Evolutionary conservation across 1,140 invertebrate genomes (phyloP), one percentile per base, ranked within the genome.

Genomic region (Drosophila arizonae): DNA sequence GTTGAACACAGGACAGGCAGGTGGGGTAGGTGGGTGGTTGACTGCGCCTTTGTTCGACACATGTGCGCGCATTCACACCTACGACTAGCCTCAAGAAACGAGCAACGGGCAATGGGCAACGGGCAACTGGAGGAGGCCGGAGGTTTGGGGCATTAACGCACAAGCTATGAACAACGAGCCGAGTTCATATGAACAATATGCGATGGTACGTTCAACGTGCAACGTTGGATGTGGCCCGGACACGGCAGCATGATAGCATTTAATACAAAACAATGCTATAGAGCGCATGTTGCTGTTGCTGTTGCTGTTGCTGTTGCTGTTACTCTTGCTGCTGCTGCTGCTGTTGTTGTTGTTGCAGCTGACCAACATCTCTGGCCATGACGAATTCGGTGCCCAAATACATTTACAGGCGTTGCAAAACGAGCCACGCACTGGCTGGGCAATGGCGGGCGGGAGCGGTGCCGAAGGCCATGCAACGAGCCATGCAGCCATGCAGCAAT

Each of bases 51-150:
- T 86, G 81, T 86, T 73, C 82, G 78, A 81, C 82, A 86, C 81
- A 86, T 86, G 82, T 86, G 81, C 82, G 72, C 81, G 82, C 81
- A 81, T 86, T 86, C 81, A 86, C 81, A 86, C 81, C 81, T 87
- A 87, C 69, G 74, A 84, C 63, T 51, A 68, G 64, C 64, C 56
- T 30, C 57, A 62, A 68, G 65, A 73, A 77, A 85, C 73, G 75
- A 70, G 81, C 41, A 67, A 63, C 66, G 56, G 43, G 26, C 28
- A 30, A 63, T 63, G 56, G 43, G 26, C 28, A 30, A 30, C 28
- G 28, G 48, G 26, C 39, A n/a, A 30, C 21, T 11, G 13, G 17
- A 24, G 21, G 21, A 24, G 28, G 45, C 8, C 9, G 39, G 50
- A 50, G 50, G 24, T 4, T 24, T 30, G 26, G 51, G 54, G 17